Evolutionary conservation across 2,797 vertebrate species (phyloP).

Genomic region (Megalops cyprinoides): DNA sequence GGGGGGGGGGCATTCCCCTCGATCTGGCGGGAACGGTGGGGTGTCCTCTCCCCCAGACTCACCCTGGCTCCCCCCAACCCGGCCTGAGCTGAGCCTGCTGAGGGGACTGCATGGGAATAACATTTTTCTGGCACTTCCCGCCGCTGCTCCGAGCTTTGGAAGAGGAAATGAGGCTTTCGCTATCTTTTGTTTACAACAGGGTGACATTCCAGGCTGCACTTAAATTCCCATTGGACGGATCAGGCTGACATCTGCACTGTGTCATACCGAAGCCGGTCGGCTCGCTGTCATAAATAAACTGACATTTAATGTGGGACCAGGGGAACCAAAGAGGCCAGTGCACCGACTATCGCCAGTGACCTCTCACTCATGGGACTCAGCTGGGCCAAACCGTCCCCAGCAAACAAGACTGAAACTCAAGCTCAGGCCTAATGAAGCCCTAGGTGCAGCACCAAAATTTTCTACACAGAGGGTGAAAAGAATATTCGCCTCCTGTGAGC

Average conservation of each 20-base stretch:
- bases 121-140: constrained; percentile 43
- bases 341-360: constrained; percentile 18
- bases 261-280: constrained; percentile 46
- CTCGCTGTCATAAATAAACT: constrained; percentile 53
- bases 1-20: not conserved
- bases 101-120: constrained; percentile 45
- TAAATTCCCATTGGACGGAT: constrained; percentile 44
- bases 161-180: constrained; percentile 53
- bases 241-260: constrained; percentile 48
- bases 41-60: constrained; percentile 13
- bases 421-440: no score
- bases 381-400: constrained; percentile 2
- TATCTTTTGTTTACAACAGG: constrained; percentile 55
- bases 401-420: constrained; percentile 17
- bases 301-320: constrained; percentile 44
- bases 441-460: no score
- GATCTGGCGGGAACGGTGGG: constrained; percentile 18
- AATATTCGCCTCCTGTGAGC: no score
- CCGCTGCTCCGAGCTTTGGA: constrained; percentile 36
- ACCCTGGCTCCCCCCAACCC: not conserved
- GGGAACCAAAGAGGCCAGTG: constrained; percentile 21
- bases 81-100: constrained; percentile 36
- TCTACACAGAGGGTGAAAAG: no score
- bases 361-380: constrained; percentile 12
- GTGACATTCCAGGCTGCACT: constrained; percentile 48